These are phyloP conservation scores for Gymnodraco acuticeps DNA, from an alignment of 2,797 vertebrate genomes.

Conservation along the genomic window DNA sequence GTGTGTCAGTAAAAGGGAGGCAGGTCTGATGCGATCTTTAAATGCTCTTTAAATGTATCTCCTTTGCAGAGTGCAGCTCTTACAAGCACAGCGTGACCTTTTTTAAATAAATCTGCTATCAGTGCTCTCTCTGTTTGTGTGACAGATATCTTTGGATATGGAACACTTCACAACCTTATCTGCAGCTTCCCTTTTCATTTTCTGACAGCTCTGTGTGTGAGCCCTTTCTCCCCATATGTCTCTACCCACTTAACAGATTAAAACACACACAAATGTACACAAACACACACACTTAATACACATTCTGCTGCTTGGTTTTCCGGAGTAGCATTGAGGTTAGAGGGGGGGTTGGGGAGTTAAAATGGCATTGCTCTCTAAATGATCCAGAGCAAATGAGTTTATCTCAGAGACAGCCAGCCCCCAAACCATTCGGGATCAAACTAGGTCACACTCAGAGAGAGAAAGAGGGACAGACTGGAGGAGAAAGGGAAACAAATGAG, in stretches of 20 bases:
- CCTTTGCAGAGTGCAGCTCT: constrained; percentile 12
- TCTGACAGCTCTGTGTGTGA: constrained; percentile 56
- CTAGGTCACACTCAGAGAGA: constrained; percentile 62
- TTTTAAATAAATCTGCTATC: constrained; percentile 62
- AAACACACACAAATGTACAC: constrained; percentile 38
- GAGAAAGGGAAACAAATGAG: constrained; percentile 6
- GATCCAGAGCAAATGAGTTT: constrained; percentile 79
- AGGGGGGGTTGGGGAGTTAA: constrained; percentile 9
- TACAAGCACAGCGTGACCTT: constrained; percentile 63
- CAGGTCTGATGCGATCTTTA: constrained; percentile 48
- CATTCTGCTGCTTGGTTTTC: constrained; percentile 41
- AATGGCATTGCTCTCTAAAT: constrained; percentile 71
- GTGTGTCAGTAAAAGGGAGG: constrained; percentile 14
- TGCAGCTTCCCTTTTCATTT: constrained; percentile 65
- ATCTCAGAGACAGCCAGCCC: constrained; percentile 70
- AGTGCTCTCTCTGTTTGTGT: constrained; percentile 57
- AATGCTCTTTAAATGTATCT: constrained; percentile 34
- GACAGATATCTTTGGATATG: constrained; percentile 67
- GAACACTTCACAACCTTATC: constrained; percentile 70
- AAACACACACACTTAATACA: not conserved
- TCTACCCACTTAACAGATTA: constrained; percentile 76
- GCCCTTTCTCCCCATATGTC: constrained; percentile 59
- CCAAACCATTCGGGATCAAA: constrained; percentile 73
- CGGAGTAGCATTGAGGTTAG: constrained; percentile 50
- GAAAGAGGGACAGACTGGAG: not conserved